These are phyloP conservation scores for Thermophis baileyi DNA, from an alignment of 2,113 vertebrate species.

Conservation along the genomic window DNA sequence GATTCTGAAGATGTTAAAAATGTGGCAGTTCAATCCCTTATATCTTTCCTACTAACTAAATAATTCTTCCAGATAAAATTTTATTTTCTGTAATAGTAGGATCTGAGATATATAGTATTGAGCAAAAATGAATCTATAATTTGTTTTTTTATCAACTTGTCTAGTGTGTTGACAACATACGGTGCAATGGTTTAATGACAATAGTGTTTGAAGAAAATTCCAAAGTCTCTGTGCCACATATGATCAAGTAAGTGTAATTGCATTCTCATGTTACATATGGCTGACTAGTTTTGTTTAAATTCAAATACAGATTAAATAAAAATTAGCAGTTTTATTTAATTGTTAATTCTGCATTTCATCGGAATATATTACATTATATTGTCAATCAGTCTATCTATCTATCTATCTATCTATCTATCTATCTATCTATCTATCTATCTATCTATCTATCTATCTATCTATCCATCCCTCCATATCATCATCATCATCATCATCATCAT, in stretches of 20 bases:
- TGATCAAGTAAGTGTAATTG: slow-evolving; percentile 91
- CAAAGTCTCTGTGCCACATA: slow-evolving; percentile 96
- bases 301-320: not conserved
- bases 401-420: not conserved
- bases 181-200: slow-evolving; percentile 98
- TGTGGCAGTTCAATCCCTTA: not conserved
- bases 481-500: no score
- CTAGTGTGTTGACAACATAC: slow-evolving; percentile 97
- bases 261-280: not conserved
- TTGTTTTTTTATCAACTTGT: slow-evolving; percentile 47
- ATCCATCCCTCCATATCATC: no score
- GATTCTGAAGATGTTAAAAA: not conserved
- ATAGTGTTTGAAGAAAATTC: slow-evolving; percentile 99
- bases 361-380: not conserved
- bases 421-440: not conserved
- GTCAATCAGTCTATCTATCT: not conserved
- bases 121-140: not conserved
- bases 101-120: not conserved
- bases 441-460: not conserved
- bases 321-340: not conserved
- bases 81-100: not conserved
- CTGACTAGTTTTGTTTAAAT: not conserved
- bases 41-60: slow-evolving; percentile 4
- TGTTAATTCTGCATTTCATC: not conserved
- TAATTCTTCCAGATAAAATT: not conserved